These are phyloP conservation scores for Agrochola lychnidis DNA, from an alignment of 2,888 invertebrate species.

Conservation along the genomic window DNA sequence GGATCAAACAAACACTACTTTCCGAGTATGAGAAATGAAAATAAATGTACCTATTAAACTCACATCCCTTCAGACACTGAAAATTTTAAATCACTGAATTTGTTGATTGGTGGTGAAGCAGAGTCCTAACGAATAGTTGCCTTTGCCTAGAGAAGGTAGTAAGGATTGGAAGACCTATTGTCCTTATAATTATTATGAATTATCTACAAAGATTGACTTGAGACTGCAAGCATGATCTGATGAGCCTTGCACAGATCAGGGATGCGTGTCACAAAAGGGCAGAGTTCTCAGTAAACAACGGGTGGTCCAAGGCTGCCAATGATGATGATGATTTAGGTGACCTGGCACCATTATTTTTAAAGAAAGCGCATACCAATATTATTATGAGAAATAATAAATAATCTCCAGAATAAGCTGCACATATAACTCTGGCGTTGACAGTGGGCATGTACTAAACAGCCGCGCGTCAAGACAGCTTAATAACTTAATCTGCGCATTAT, in stretches of 20 bases:
- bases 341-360: neutral
- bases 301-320: neutral
- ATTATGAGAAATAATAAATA: constrained; percentile 13
- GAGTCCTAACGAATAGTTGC: neutral
- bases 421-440: constrained; percentile 45
- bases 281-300: too few species aligned
- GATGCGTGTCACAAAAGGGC: too few species aligned
- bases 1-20: too few species aligned
- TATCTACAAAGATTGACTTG: too few species aligned
- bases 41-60: neutral
- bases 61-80: neutral
- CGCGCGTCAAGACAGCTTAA: constrained; percentile 66
- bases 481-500: constrained; percentile 68
- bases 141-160: too few species aligned
- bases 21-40: too few species aligned
- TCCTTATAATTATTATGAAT: too few species aligned
- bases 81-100: too few species aligned
- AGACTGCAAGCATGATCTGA: too few species aligned
- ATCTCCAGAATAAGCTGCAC: constrained; percentile 37
- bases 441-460: constrained; percentile 49
- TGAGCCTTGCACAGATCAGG: too few species aligned
- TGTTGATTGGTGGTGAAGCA: neutral
- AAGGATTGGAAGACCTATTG: neutral
- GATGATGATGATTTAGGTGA: too few species aligned
- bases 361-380: neutral